Evolutionary conservation across 2,888 invertebrate species (phyloP).

Genomic region (Stramonita haemastoma): DNA sequence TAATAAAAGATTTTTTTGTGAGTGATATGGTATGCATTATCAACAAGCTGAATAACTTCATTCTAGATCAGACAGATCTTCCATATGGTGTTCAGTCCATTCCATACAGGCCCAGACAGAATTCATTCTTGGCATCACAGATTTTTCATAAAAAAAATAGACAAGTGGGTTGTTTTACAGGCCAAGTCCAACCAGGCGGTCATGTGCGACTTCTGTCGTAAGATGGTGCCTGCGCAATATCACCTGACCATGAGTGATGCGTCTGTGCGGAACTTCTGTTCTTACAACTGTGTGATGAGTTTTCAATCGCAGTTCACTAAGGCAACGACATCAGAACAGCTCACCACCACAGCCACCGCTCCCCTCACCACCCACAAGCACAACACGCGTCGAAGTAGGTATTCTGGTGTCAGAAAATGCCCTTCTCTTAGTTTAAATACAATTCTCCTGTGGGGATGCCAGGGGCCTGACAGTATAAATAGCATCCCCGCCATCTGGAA

Average conservation of each 20-base stretch:
- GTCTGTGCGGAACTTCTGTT: slow-evolving; percentile 78
- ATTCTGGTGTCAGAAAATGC: too few species aligned
- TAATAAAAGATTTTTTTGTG: too few species aligned
- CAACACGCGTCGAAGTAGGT: slow-evolving; percentile 40
- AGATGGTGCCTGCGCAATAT: slow-evolving; percentile 76
- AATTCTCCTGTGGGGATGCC: too few species aligned
- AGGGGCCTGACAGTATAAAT: too few species aligned
- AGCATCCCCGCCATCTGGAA: too few species aligned
- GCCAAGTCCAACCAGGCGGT: slow-evolving; percentile 76
- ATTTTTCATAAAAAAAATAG: neutral
- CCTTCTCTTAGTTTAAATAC: too few species aligned
- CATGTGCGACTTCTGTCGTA: slow-evolving; percentile 76
- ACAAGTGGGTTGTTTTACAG: neutral
- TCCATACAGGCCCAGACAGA: neutral
- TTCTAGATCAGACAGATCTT: neutral
- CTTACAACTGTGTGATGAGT: slow-evolving; percentile 77
- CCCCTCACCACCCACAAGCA: slow-evolving; percentile 37
- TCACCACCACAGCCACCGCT: neutral
- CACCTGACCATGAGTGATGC: slow-evolving; percentile 79
- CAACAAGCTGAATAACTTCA: too few species aligned
- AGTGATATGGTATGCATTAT: too few species aligned
- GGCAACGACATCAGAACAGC: slow-evolving; percentile 39
- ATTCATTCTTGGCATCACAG: too few species aligned
- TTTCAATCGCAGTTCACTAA: slow-evolving; percentile 76
- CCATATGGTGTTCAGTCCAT: neutral